These are phyloP conservation scores for Alloplasta piceator DNA, from an alignment of 2,888 invertebrate genomes.

Conservation along the genomic window DNA sequence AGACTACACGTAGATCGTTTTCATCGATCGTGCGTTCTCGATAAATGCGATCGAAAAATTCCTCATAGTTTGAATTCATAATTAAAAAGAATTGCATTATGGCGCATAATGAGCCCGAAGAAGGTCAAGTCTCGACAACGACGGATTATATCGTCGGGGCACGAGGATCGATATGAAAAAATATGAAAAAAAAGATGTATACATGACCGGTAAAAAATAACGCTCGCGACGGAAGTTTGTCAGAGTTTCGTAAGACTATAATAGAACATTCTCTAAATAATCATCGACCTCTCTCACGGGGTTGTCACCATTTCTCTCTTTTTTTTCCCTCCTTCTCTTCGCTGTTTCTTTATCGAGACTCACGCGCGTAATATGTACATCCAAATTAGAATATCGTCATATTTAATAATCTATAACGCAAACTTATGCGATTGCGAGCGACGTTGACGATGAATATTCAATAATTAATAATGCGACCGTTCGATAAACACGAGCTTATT, in stretches of 20 bases:
- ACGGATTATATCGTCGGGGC: conserved; percentile 12
- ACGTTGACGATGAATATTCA: conserved; percentile 50
- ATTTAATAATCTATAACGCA: conserved; percentile 63
- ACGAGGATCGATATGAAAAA: conserved; percentile 16
- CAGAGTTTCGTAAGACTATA: conserved; percentile 73
- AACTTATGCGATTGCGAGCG: conserved; percentile 15
- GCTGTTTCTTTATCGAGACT: not conserved
- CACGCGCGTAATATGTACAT: conserved; percentile 37
- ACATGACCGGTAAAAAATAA: conserved; percentile 58
- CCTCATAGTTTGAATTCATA: not conserved
- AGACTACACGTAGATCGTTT: no score
- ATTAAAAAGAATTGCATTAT: conserved; percentile 20
- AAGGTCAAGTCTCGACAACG: conserved; percentile 45
- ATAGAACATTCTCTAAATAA: conserved; percentile 76
- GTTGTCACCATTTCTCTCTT: conserved; percentile 73
- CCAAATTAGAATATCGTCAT: conserved; percentile 57
- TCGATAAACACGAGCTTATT: not conserved
- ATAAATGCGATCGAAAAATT: not conserved
- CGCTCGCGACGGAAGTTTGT: conserved; percentile 75
- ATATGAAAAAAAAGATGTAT: conserved; percentile 23
- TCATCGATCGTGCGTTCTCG: not conserved
- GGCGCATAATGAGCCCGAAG: conserved; percentile 3
- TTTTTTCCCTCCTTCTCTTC: conserved; percentile 47
- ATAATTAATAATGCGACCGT: conserved; percentile 37
- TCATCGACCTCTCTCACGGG: conserved; percentile 77